Conservation (phyloP, 2,797 vertebrate genomes). For the Bryconaethiops microstoma region DNA sequence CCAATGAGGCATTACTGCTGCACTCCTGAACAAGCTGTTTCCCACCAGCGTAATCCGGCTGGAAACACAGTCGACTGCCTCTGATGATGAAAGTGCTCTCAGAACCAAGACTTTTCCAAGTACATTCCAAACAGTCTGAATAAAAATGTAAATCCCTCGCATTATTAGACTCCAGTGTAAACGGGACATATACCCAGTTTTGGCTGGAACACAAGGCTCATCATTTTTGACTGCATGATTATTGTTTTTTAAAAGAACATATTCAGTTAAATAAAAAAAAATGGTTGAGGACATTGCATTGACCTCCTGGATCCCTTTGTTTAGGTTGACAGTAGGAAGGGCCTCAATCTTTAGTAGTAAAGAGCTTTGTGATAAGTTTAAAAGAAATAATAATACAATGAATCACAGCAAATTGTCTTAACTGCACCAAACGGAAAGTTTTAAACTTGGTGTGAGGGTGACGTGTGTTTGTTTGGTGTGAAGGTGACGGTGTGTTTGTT, state of each 20-base stretch:
- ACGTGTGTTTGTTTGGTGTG: no score
- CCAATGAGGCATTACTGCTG: constrained; percentile 21
- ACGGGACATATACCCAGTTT: background rate
- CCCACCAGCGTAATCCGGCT: constrained; percentile 23
- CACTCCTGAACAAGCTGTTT: constrained; percentile 10
- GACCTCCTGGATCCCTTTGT: no score
- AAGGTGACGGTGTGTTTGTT: no score
- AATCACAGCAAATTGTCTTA: no score
- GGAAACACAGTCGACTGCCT: background rate
- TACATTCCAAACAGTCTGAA: background rate
- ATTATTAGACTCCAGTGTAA: background rate
- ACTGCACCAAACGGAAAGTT: no score
- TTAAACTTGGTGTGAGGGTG: no score
- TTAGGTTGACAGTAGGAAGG: no score
- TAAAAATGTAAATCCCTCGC: background rate
- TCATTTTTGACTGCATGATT: background rate
- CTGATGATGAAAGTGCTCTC: background rate
- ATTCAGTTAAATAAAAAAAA: background rate
- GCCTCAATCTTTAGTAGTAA: no score
- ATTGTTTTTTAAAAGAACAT: background rate
- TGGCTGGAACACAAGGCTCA: background rate
- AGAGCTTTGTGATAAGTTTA: no score
- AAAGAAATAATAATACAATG: no score
- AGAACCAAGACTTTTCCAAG: background rate
- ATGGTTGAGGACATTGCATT: no score